A percentile compares a stretch with the other conserved stretches of the same genome.
Evolutionary conservation across 1,140 invertebrate species (phyloP).

Genomic region (Platyura marginata): DNA sequence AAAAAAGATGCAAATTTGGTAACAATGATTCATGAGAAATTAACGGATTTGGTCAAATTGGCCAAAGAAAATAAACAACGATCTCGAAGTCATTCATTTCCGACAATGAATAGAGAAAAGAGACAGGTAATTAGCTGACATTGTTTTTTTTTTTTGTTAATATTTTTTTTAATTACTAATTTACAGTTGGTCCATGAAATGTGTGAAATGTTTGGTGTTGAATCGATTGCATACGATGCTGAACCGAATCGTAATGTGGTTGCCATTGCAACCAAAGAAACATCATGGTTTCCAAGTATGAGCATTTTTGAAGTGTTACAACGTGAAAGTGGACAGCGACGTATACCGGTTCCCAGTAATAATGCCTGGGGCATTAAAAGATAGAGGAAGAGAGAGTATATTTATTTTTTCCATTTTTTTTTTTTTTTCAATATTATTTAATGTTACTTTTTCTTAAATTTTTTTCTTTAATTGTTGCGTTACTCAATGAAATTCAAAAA

Average conservation of each 20-base stretch:
- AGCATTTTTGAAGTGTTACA: conserved; percentile 61
- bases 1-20: conserved; percentile 69
- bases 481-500: not conserved
- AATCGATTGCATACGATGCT: conserved; percentile 81
- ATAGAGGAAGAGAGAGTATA: conserved; percentile 6
- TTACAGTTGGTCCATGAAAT: conserved; percentile 77
- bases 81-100: conserved; percentile 75
- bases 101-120: conserved; percentile 82
- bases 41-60: conserved; percentile 69
- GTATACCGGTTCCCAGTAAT: conserved; percentile 48
- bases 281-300: conserved; percentile 71
- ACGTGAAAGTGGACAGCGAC: conserved; percentile 55
- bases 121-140: conserved; percentile 26
- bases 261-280: conserved; percentile 69
- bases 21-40: conserved; percentile 62
- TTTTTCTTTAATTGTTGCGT: not conserved
- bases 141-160: not conserved
- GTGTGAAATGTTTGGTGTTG: conserved; percentile 85
- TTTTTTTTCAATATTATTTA: not conserved
- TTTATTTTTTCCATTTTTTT: not conserved
- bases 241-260: conserved; percentile 91
- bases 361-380: conserved; percentile 25
- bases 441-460: not conserved
- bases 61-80: conserved; percentile 78
- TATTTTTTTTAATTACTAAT: too few relatives aligned